Evolutionary conservation across 2,888 invertebrate genomes (phyloP).

Genomic region (Xestia rhomboidea): DNA sequence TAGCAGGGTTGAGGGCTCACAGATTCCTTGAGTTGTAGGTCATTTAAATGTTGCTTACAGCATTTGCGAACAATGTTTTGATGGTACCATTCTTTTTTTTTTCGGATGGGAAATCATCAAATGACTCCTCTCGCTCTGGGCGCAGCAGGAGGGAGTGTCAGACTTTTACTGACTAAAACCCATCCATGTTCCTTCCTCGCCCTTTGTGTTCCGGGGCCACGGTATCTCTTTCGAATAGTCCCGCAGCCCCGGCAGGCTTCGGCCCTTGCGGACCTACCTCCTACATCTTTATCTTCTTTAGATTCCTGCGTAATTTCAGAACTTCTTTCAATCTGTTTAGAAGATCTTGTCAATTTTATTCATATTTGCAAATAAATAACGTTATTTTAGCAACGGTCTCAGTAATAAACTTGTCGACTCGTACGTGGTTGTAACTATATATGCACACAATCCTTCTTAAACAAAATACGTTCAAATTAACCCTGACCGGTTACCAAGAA

Average conservation of each 20-base stretch:
- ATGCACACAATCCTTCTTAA: conserved; percentile 11
- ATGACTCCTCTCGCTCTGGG: too few relatives aligned
- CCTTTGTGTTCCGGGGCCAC: too few relatives aligned
- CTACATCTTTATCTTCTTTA: background rate
- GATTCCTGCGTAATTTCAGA: background rate
- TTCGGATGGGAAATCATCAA: too few relatives aligned
- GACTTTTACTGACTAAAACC: too few relatives aligned
- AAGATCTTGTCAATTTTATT: background rate
- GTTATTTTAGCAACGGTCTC: background rate
- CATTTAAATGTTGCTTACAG: background rate
- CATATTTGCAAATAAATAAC: background rate
- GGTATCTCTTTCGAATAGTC: too few relatives aligned
- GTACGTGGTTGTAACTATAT: background rate
- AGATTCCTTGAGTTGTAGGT: background rate
- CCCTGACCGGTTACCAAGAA: conserved; percentile 30
- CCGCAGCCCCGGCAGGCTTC: too few relatives aligned
- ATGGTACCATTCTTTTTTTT: too few relatives aligned
- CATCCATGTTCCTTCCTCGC: too few relatives aligned
- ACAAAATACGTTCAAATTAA: background rate
- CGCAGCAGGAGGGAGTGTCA: too few relatives aligned
- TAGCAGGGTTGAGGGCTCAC: background rate
- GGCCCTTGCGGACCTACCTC: too few relatives aligned
- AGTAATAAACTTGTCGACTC: background rate
- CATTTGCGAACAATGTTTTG: background rate
- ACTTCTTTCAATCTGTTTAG: background rate